These are phyloP conservation scores for Pelvicachromis taeniatus DNA, from an alignment of 2,113 vertebrate species.

Conservation along the genomic window DNA sequence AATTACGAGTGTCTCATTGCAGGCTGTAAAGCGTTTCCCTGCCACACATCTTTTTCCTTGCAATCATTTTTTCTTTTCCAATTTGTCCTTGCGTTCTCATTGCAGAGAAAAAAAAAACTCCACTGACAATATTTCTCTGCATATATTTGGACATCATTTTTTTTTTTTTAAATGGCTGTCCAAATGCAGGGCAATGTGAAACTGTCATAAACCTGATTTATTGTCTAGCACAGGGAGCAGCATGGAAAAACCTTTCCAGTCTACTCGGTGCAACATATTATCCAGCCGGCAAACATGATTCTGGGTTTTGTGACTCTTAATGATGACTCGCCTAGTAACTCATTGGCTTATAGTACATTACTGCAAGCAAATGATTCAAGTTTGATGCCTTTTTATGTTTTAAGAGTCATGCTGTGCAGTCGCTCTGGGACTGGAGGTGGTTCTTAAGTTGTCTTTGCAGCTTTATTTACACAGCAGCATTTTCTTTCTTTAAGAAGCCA, in stretches of 20 bases:
- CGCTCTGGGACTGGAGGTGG: background rate
- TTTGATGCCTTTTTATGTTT: background rate
- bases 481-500: background rate
- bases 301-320: background rate
- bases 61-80: background rate
- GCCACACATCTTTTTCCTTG: background rate
- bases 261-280: background rate
- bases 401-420: background rate
- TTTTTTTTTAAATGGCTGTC: background rate
- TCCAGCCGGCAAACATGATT: background rate
- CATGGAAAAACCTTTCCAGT: background rate
- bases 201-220: slow-evolving; percentile 1
- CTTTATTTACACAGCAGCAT: background rate
- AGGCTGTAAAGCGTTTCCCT: background rate
- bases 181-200: background rate
- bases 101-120: background rate
- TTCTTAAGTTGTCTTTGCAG: background rate
- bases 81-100: background rate
- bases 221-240: background rate
- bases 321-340: background rate
- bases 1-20: background rate
- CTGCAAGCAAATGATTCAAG: background rate
- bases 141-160: background rate
- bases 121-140: background rate
- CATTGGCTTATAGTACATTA: background rate